Percentiles rank a stretch among this genome's conserved stretches.
phyloP scores from a whole-genome alignment of 2,113 vertebrate species.

The Serilophus lunatus region DNA sequence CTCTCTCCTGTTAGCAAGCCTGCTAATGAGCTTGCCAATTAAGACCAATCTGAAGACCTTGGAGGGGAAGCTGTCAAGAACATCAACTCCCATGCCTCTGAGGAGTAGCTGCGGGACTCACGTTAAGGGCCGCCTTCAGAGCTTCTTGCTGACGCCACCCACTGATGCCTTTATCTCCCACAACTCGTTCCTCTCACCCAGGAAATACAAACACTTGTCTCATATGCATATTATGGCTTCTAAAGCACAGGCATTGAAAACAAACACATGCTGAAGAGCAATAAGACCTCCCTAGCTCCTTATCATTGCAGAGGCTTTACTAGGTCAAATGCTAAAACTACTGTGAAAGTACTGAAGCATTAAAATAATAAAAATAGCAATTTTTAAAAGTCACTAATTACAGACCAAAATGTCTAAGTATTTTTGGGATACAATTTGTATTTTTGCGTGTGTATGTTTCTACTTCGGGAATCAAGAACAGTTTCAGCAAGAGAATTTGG shows the following conservation, averaged over 20 bases:
- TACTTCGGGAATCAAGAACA: neutral
- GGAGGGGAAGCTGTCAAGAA: constrained; percentile 41
- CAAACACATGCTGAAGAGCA: neutral
- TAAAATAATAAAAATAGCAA: neutral
- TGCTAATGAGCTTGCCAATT: constrained; percentile 61
- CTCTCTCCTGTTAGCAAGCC: neutral
- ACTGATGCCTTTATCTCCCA: neutral
- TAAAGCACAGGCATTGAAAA: neutral
- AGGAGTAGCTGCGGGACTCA: neutral
- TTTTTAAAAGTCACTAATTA: neutral
- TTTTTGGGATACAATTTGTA: neutral
- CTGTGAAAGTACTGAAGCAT: neutral
- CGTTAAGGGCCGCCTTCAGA: neutral
- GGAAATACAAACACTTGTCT: constrained; percentile 12
- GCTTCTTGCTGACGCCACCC: neutral
- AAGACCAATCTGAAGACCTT: constrained; percentile 49
- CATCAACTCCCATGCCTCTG: neutral
- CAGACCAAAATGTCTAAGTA: neutral
- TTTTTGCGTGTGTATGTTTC: neutral
- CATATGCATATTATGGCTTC: neutral
- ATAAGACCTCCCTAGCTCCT: neutral
- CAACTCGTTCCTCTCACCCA: neutral
- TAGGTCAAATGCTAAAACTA: neutral
- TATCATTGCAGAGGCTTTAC: neutral
- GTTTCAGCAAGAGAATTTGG: neutral